These are phyloP conservation scores for Anabas testudineus DNA, from an alignment of 2,797 vertebrate genomes.

Conservation along the genomic window DNA sequence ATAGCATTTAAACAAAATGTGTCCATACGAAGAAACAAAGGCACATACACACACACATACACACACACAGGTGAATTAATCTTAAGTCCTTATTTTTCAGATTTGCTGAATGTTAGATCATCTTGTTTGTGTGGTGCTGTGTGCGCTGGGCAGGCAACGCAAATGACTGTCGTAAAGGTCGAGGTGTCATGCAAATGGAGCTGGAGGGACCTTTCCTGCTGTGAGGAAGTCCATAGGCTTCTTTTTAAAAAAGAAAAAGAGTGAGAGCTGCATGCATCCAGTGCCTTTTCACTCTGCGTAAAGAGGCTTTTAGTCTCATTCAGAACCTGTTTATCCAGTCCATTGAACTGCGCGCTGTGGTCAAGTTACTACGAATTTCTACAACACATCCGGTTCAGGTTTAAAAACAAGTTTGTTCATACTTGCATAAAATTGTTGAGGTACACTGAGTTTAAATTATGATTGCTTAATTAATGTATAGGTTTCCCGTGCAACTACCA, in stretches of 20 bases:
- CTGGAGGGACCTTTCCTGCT: constrained; percentile 26
- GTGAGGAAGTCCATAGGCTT: constrained; percentile 7
- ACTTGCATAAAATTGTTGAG: not conserved
- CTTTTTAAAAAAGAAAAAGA: not conserved
- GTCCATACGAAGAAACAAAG: too few relatives aligned
- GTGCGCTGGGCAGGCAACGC: constrained; percentile 21
- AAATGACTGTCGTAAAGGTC: constrained; percentile 51
- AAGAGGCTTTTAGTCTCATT: constrained; percentile 11
- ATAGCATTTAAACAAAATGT: too few relatives aligned
- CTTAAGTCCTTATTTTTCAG: not conserved
- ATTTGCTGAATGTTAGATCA: not conserved
- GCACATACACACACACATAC: too few relatives aligned
- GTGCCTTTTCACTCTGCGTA: constrained; percentile 30
- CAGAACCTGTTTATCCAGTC: constrained; percentile 73
- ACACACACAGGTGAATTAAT: too few relatives aligned
- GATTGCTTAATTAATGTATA: too few relatives aligned
- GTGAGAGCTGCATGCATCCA: constrained; percentile 22
- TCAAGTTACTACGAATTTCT: not conserved
- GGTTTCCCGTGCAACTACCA: not conserved
- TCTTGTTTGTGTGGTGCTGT: constrained; percentile 6
- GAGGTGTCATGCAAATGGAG: constrained; percentile 63
- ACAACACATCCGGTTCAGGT: constrained; percentile 2
- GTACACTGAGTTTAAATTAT: not conserved
- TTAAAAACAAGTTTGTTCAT: not conserved
- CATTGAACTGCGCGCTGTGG: not conserved